Evolutionary conservation across 2,888 invertebrate species (phyloP).

Genomic region (Linnaemya vulpina): DNA sequence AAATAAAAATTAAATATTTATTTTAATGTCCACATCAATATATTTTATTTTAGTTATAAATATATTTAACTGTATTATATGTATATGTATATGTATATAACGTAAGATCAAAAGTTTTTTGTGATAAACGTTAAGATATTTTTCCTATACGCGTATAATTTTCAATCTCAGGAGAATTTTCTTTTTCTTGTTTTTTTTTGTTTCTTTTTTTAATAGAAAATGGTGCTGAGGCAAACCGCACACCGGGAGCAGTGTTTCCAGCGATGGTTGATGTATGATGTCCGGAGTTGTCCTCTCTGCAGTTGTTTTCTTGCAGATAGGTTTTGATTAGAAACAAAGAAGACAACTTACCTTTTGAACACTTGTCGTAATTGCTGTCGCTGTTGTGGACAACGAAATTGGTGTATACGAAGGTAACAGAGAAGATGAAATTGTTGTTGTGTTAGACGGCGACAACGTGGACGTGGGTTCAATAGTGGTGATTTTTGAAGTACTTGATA

Average conservation of each 20-base stretch:
- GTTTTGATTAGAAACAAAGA: constrained; percentile 1
- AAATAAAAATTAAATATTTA: constrained; percentile 80
- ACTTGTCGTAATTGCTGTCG: constrained; percentile 52
- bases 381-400: constrained; percentile 42
- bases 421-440: constrained; percentile 50
- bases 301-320: not conserved
- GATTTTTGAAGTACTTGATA: constrained; percentile 47
- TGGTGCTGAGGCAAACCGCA: not conserved
- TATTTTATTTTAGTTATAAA: not conserved
- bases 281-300: constrained; percentile 49
- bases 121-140: not conserved
- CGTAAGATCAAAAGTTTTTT: constrained; percentile 63
- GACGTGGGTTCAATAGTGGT: constrained; percentile 37
- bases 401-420: constrained; percentile 48
- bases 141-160: not conserved
- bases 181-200: not conserved
- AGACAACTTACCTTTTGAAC: constrained; percentile 63
- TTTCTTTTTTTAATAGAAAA: constrained; percentile 9
- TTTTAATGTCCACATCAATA: not conserved
- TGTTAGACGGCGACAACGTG: constrained; percentile 32
- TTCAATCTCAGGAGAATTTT: not conserved
- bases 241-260: constrained; percentile 6
- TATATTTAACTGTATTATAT: not conserved
- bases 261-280: constrained; percentile 32
- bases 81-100: not conserved